Evolutionary conservation across 2,113 vertebrate species (phyloP).

Genomic region (Melanostigma gelatinosum): DNA sequence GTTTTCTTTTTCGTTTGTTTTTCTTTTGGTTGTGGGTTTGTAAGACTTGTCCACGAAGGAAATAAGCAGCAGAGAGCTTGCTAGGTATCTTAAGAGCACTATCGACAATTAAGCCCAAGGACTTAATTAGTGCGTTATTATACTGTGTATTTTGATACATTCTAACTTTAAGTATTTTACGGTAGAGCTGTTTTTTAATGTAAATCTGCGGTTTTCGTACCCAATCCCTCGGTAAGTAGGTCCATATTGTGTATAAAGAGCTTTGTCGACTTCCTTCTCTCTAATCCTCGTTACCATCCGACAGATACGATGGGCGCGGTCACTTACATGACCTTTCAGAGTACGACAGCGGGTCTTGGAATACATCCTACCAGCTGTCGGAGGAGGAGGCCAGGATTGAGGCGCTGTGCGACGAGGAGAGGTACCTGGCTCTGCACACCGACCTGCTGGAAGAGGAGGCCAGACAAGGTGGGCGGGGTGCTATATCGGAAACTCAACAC

Average conservation of each 20-base stretch:
- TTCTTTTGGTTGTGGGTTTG: slow-evolving; percentile 58
- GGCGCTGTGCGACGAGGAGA: slow-evolving; percentile 97
- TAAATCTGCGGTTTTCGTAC: slow-evolving; percentile 69
- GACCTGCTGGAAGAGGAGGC: slow-evolving; percentile 99
- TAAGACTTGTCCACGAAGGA: slow-evolving; percentile 51
- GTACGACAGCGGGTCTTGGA: slow-evolving; percentile 99
- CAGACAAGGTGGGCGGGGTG: slow-evolving; percentile 90
- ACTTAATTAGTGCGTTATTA: slow-evolving; percentile 24
- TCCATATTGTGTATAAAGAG: slow-evolving; percentile 51
- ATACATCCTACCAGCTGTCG: slow-evolving; percentile 95
- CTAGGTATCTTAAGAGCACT: slow-evolving; percentile 45
- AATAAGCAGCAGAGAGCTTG: slow-evolving; percentile 47
- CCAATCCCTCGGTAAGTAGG: slow-evolving; percentile 79
- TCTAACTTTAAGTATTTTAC: slow-evolving; percentile 24
- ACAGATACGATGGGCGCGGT: slow-evolving; percentile 99
- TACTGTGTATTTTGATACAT: slow-evolving; percentile 21
- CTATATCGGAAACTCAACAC: neutral
- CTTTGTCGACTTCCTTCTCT: slow-evolving; percentile 51
- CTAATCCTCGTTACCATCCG: slow-evolving; percentile 87
- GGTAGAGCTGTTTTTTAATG: slow-evolving; percentile 43
- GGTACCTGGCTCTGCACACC: slow-evolving; percentile 99
- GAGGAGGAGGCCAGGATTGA: slow-evolving; percentile 98
- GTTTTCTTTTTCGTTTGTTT: slow-evolving; percentile 44
- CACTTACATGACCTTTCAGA: slow-evolving; percentile 99
- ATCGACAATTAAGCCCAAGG: slow-evolving; percentile 28